Evolutionary conservation across 2,113 vertebrate genomes (phyloP), one percentile per base, ranked within the genome.

Genomic region (Gambusia affinis): DNA sequence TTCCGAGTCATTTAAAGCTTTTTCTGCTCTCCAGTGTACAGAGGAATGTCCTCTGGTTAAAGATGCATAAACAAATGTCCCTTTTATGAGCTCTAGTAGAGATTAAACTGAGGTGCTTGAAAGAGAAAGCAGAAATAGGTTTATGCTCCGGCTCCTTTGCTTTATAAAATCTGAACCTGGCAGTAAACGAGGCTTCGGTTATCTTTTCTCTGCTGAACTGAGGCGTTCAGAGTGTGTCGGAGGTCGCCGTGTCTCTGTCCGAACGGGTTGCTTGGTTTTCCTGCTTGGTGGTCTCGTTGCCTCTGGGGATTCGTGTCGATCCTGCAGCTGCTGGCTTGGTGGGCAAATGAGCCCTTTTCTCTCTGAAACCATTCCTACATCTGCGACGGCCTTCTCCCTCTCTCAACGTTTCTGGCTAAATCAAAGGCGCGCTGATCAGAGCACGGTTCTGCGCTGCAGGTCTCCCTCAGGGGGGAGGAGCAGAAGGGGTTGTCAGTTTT

Each of bases 311-410:
- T 84, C 78, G 75, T 67, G 72, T 75, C 68, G 74, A 86, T 77
- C 87, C 64, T 42, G 69, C 1, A 1, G 67, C 65, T 66, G 61
- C 42, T 42, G 5, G 35, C 67, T 84, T 82, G 44, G 73, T 60
- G 66, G 70, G 70, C 81, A 44, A 81, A 76, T 82, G 83, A 82
- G 82, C 74, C 35, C 27, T 67, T 57, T 78, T 22, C 57, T 88
- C 74, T 86, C 78, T 65, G 75, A 81, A 81, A 71, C 17, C 78
- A 74, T 68, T 78, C 81, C 81, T 70, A 71, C 24, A 83, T 90
- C 73, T 76, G 54, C 17, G 22, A 4, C 22, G 64, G 54, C 60
- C 30, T 61, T 29, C 30, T 14, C 57, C 2, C 35, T 29, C 30
- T 17, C 57, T 29, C 28, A 24, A 3, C 28, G 33, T 24, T 44